A percentile compares a stretch with the other conserved stretches of the same genome.
Evolutionary conservation across 2,888 invertebrate genomes (phyloP).

Genomic region (Norana najaformis): DNA sequence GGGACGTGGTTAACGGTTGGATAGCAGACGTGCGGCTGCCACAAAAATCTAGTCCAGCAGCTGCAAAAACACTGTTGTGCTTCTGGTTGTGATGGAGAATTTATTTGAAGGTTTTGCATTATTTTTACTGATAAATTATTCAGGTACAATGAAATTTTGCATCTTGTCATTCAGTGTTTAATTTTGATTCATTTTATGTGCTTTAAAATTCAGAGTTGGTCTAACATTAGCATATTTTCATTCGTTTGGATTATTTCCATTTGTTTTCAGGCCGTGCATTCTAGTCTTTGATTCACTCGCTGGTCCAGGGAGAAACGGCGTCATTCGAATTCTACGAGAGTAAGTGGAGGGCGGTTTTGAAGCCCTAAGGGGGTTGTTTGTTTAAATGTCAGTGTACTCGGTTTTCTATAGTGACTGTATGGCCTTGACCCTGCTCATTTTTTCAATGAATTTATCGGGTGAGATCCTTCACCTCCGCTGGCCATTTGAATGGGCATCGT

Average conservation of each 20-base stretch:
- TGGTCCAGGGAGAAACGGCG: constrained; percentile 76
- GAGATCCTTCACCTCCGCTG: too few species aligned
- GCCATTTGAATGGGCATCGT: too few species aligned
- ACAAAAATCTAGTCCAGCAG: background rate
- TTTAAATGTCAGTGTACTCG: background rate
- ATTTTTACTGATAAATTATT: too few species aligned
- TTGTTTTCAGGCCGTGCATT: constrained; percentile 79
- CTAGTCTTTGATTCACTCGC: constrained; percentile 92
- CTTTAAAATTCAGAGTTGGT: too few species aligned
- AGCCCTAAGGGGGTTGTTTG: background rate
- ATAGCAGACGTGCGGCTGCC: background rate
- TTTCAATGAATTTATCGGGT: too few species aligned
- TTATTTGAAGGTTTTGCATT: background rate
- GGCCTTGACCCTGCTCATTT: too few species aligned
- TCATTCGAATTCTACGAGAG: constrained; percentile 88
- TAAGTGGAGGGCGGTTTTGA: constrained; percentile 39
- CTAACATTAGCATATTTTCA: too few species aligned
- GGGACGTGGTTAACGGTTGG: too few species aligned
- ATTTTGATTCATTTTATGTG: too few species aligned
- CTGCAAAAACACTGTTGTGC: background rate
- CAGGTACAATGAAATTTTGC: too few species aligned
- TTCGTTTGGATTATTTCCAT: background rate
- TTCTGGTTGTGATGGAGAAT: background rate
- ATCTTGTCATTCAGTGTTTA: too few species aligned
- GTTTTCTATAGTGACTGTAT: too few species aligned